Percentiles rank a stretch among this genome's conserved stretches.
Conservation (phyloP, 2,888 invertebrate species). For the Watsonalla cultraria region DNA sequence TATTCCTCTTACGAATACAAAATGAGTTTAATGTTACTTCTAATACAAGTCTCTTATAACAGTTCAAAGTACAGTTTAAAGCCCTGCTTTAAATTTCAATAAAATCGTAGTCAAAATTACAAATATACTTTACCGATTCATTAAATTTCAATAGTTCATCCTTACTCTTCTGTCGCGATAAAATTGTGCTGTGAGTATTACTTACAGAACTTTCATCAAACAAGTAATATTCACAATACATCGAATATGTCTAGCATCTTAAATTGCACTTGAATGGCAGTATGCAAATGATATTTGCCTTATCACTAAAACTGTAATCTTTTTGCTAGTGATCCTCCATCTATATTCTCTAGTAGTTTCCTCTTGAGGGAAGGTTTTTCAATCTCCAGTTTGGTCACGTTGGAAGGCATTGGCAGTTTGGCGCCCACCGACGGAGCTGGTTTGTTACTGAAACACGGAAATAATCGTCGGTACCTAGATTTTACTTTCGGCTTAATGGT, state of each 20-base stretch:
- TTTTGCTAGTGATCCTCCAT: constrained; percentile 84
- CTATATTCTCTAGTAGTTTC: constrained; percentile 84
- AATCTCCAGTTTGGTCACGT: constrained; percentile 78
- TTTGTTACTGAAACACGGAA: constrained; percentile 81
- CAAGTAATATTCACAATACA: background rate
- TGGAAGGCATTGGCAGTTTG: constrained; percentile 89
- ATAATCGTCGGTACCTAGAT: background rate
- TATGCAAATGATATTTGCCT: constrained; percentile 7
- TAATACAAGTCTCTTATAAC: background rate
- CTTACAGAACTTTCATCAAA: background rate
- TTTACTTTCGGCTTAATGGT: too few relatives aligned
- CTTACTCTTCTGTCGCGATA: background rate
- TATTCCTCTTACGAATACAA: constrained; percentile 16
- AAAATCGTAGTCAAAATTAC: constrained; percentile 3
- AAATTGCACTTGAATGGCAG: constrained; percentile 41
- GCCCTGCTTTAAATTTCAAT: constrained; percentile 24
- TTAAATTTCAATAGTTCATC: background rate
- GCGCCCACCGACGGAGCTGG: constrained; percentile 91
- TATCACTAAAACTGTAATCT: constrained; percentile 80
- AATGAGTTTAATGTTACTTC: background rate
- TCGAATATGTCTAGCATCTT: constrained; percentile 5
- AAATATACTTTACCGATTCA: background rate
- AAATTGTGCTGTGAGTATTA: background rate
- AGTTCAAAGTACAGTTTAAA: constrained; percentile 7
- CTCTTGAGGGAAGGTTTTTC: constrained; percentile 86